phyloP scores from a whole-genome alignment of 2,888 invertebrate species.

The Hypsopygia costalis region DNA sequence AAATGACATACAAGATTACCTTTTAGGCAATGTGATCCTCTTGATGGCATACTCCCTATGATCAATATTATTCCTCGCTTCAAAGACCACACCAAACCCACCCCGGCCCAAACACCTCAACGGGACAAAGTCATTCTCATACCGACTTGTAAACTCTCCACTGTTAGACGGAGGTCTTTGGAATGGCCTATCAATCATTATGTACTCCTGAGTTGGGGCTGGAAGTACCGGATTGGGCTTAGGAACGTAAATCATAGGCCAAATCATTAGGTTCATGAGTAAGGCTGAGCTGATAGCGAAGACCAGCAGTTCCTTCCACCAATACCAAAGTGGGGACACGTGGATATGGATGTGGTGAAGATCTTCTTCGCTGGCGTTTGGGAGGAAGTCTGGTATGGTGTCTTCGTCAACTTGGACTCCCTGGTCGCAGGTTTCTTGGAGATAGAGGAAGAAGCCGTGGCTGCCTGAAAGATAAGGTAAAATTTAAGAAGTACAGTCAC shows the following conservation, averaged over 20 bases:
- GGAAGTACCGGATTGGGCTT: constrained; percentile 24
- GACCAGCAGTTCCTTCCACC: constrained; percentile 88
- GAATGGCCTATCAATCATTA: constrained; percentile 45
- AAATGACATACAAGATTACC: no score
- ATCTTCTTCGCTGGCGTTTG: constrained; percentile 60
- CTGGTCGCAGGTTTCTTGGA: constrained; percentile 73
- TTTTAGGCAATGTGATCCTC: constrained; percentile 91
- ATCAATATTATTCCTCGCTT: constrained; percentile 96
- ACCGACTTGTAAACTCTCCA: constrained; percentile 81
- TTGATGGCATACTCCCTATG: constrained; percentile 97
- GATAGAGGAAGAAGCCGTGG: constrained; percentile 88
- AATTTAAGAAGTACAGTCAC: no score
- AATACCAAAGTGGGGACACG: constrained; percentile 88
- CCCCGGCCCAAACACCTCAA: constrained; percentile 91
- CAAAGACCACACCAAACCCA: constrained; percentile 98
- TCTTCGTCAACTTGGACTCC: constrained; percentile 59
- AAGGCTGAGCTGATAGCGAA: constrained; percentile 88
- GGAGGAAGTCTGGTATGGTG: constrained; percentile 35
- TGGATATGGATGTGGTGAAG: constrained; percentile 85
- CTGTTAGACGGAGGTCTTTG: constrained; percentile 17
- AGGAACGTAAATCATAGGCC: constrained; percentile 70
- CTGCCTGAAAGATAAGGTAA: constrained; percentile 73
- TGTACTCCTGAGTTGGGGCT: constrained; percentile 39
- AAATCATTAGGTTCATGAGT: constrained; percentile 84
- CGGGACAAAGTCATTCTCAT: constrained; percentile 91